Percentiles rank a stretch among this genome's conserved stretches.
These are phyloP conservation scores for Pontoporia blainvillei DNA, from an alignment of 2,113 vertebrate genomes.

Conservation along the genomic window DNA sequence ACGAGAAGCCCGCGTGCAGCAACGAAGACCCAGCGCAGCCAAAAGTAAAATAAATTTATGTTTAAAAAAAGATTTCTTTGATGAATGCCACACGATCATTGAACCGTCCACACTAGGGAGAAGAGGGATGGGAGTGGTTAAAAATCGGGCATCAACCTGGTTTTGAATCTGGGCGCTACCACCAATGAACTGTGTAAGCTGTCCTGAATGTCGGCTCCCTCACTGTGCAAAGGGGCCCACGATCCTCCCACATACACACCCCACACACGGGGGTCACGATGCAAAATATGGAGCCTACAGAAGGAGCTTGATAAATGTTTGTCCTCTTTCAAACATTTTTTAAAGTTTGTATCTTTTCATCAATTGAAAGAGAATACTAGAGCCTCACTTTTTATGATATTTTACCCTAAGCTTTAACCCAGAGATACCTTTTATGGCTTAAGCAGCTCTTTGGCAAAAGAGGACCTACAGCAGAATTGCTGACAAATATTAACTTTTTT, in stretches of 20 bases:
- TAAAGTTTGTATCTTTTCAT: background rate
- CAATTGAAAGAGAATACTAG: background rate
- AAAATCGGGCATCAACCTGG: background rate
- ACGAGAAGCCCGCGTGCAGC: no score
- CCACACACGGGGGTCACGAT: background rate
- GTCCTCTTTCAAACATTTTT: background rate
- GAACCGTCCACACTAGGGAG: background rate
- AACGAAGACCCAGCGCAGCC: no score
- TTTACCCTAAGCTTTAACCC: background rate
- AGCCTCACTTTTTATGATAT: background rate
- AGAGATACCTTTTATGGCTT: background rate
- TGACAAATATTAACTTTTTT: background rate
- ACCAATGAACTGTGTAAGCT: background rate
- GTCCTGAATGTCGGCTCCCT: background rate
- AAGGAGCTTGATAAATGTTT: background rate
- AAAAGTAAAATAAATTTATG: no score
- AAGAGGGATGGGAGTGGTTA: background rate
- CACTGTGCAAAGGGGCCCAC: background rate
- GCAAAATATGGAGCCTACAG: background rate
- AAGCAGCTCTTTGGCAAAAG: background rate
- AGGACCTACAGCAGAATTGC: background rate
- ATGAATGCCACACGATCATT: background rate
- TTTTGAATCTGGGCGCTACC: background rate
- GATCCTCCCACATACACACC: no score
- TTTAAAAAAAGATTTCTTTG: background rate